A percentile compares a stretch with the other conserved stretches of the same genome.
These are phyloP conservation scores for Caenorhabditis inopinata DNA, from an alignment of 1,140 invertebrate genomes.

Conservation along the genomic window DNA sequence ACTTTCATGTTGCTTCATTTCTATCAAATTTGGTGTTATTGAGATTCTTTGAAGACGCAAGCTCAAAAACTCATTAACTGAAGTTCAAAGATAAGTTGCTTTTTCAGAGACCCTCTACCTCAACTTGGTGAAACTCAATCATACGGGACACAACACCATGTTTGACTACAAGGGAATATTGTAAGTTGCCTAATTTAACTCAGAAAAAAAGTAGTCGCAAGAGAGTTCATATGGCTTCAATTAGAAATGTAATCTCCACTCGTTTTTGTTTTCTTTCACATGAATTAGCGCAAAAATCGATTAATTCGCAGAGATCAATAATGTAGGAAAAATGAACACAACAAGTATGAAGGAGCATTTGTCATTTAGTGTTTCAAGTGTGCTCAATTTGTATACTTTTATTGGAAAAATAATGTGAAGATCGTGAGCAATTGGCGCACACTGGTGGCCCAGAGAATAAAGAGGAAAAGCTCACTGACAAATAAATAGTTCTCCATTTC, in stretches of 20 bases:
- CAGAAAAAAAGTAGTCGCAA: too few species aligned
- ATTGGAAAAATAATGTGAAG: neutral
- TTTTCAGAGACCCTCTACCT: slow-evolving; percentile 13
- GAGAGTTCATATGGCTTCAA: slow-evolving; percentile 9
- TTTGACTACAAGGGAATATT: slow-evolving; percentile 17
- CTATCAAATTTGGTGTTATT: too few species aligned
- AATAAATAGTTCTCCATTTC: slow-evolving; percentile 32
- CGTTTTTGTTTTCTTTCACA: slow-evolving; percentile 26
- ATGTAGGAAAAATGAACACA: neutral
- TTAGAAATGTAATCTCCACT: slow-evolving; percentile 27
- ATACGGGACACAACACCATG: slow-evolving; percentile 9
- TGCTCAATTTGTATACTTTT: slow-evolving; percentile 25
- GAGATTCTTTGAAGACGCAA: too few species aligned
- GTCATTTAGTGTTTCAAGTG: neutral
- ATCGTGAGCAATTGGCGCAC: neutral
- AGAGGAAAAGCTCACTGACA: neutral
- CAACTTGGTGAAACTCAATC: neutral
- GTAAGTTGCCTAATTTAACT: neutral
- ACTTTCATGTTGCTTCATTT: neutral
- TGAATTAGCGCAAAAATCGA: neutral
- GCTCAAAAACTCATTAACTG: too few species aligned
- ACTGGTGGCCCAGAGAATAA: neutral
- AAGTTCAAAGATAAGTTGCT: too few species aligned
- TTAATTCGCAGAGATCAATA: neutral
- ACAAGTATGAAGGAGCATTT: neutral